Evolutionary conservation across 2,113 vertebrate genomes (phyloP).

Genomic region (Brachyistius frenatus): DNA sequence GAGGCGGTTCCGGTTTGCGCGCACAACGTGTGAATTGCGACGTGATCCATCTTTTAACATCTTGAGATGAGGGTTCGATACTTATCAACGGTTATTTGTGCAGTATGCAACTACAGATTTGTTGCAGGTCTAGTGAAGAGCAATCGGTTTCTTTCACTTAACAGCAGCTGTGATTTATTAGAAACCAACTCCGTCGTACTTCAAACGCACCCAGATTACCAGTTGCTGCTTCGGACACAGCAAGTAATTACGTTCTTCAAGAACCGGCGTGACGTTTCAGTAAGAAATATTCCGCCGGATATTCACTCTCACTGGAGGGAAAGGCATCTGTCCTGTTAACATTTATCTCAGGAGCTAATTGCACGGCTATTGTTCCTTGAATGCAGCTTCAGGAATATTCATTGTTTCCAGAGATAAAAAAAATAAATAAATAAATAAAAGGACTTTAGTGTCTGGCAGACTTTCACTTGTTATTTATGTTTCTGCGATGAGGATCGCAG

Average conservation of each 20-base stretch:
- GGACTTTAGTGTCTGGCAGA: slow-evolving; percentile 26
- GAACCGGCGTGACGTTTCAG: neutral
- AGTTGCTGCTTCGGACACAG: too few relatives aligned
- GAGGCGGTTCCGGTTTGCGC: too few relatives aligned
- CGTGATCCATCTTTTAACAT: too few relatives aligned
- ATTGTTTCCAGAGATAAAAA: slow-evolving; percentile 36
- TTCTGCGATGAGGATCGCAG: slow-evolving; percentile 20
- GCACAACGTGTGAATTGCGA: too few relatives aligned
- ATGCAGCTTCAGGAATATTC: slow-evolving; percentile 41
- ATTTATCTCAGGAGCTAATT: slow-evolving; percentile 50
- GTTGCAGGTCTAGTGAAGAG: too few relatives aligned
- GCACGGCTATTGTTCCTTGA: slow-evolving; percentile 43
- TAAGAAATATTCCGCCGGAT: neutral
- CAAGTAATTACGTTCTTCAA: neutral
- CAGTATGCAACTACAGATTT: too few relatives aligned
- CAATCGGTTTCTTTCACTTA: too few relatives aligned
- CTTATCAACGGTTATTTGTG: too few relatives aligned
- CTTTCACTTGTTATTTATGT: slow-evolving; percentile 18
- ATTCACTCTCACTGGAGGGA: neutral
- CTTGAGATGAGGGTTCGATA: too few relatives aligned
- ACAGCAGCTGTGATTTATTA: too few relatives aligned
- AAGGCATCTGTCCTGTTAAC: slow-evolving; percentile 33
- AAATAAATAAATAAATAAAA: neutral
- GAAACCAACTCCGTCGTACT: too few relatives aligned
- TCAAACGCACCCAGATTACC: too few relatives aligned